These are phyloP conservation scores for Tympanuchus pallidicinctus DNA, from an alignment of 2,113 vertebrate species.

Conservation along the genomic window DNA sequence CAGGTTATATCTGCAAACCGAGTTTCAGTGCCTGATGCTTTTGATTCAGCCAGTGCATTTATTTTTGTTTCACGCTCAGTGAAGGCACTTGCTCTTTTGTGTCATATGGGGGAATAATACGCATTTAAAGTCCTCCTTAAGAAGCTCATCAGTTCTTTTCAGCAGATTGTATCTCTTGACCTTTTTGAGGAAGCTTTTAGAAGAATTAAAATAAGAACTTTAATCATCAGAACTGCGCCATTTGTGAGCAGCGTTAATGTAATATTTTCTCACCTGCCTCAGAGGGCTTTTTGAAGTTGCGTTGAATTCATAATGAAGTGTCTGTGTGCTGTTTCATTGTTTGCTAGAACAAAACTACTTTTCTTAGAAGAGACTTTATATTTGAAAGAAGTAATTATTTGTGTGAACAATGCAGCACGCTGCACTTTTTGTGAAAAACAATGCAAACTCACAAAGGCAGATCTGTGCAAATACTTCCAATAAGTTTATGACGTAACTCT, in stretches of 20 bases:
- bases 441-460: neutral
- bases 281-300: neutral
- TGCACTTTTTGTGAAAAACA: neutral
- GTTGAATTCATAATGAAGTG: neutral
- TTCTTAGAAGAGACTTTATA: neutral
- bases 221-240: neutral
- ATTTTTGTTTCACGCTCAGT: neutral
- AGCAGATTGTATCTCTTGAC: slow-evolving; percentile 16
- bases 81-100: neutral
- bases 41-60: neutral
- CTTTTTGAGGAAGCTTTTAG: slow-evolving; percentile 30
- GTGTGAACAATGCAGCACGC: neutral
- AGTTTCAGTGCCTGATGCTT: neutral
- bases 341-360: slow-evolving; percentile 1
- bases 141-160: slow-evolving; percentile 6
- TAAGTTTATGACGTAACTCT: neutral
- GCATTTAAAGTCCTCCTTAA: neutral
- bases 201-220: slow-evolving; percentile 5
- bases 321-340: neutral
- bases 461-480: neutral
- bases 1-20: neutral
- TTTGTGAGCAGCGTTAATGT: slow-evolving; percentile 12
- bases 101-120: neutral
- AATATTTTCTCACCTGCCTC: slow-evolving; percentile 35
- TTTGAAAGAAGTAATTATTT: slow-evolving; percentile 10